Evolutionary conservation across 2,888 invertebrate genomes (phyloP), one percentile per base, ranked within the genome.

Genomic region (Acanthosoma haemorrhoidale): DNA sequence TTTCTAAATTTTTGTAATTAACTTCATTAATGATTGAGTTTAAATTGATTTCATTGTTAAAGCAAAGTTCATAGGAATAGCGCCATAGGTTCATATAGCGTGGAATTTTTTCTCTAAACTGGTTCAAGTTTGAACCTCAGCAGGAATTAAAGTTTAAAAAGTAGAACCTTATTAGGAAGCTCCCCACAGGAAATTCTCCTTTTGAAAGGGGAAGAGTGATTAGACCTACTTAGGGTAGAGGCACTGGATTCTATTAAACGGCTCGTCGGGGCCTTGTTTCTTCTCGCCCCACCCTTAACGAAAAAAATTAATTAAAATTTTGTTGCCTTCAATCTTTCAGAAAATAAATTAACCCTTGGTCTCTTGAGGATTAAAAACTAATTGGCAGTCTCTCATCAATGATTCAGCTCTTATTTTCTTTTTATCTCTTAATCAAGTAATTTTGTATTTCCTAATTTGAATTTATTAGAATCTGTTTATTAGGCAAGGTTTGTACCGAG

Each of bases 291-390:
- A n/a, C 51, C 51, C 51, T 51, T 51, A 36, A 25, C 25, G 21
- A 41, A 64, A 64, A 63, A 67, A 67, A 67, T 67, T 67, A 67
- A 67, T 67, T 67, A 67, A 67, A 67, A 67, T 67, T 67, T 67
- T 67, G 67, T 67, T 57, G 67, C 67, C 34, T 67, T 67, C 51
- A 57, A 67, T 67, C 34, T 67, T 67, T 67, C 41, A 67, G 34
- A 36, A 31, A 67, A 67, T 67, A 67, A 67, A 67, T 67, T 67
- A 67, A 43, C 16, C 21, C 21, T 51, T 39, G 51, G 67, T 32
- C 51, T 51, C 51, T 57, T 29, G 67, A 67, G 67, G 67, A 67
- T 67, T 67, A 67, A 67, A 43, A 57, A 67, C 67, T 67, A 67
- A 67, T 67, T 67, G 67, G 51, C 21, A 31, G 41, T 16, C 36